Evolutionary conservation across 2,113 vertebrate genomes (phyloP).

Genomic region (Pseudorhombus dupliciocellatus): DNA sequence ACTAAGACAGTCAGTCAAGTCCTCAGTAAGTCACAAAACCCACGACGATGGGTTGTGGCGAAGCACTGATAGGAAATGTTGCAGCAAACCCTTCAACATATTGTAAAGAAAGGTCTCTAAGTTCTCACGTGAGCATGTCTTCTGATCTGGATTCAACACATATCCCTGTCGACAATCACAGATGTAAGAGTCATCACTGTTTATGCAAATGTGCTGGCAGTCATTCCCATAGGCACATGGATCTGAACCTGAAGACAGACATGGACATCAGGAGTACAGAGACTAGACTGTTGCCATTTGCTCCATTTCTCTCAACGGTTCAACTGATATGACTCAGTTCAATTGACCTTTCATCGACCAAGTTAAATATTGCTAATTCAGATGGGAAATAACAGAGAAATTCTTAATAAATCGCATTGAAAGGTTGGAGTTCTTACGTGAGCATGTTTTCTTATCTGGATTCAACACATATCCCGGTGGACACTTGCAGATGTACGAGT

Average conservation of each 20-base stretch:
- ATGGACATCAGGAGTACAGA: no score
- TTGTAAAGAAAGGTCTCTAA: no score
- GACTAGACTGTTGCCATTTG: not conserved
- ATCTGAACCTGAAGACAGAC: conserved; percentile 64
- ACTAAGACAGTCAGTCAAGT: no score
- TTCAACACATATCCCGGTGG: conserved; percentile 77
- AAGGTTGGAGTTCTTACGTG: conserved; percentile 42
- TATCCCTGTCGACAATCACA: conserved; percentile 81
- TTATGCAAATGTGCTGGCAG: conserved; percentile 82
- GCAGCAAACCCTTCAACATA: no score
- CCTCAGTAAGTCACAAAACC: no score
- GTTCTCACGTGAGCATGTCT: conserved; percentile 74
- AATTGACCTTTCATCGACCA: not conserved
- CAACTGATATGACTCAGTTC: no score
- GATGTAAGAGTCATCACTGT: conserved; percentile 54
- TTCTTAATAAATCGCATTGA: not conserved
- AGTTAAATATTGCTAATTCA: no score
- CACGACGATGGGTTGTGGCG: no score
- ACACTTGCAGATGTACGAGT: conserved; percentile 75
- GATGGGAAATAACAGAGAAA: not conserved
- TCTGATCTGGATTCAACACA: conserved; percentile 79
- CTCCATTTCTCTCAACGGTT: not conserved
- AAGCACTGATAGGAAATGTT: no score
- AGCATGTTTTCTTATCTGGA: conserved; percentile 78
- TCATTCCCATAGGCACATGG: conserved; percentile 74